phyloP scores from a whole-genome alignment of 2,113 vertebrate species.

The Anser brachyrhynchus region DNA sequence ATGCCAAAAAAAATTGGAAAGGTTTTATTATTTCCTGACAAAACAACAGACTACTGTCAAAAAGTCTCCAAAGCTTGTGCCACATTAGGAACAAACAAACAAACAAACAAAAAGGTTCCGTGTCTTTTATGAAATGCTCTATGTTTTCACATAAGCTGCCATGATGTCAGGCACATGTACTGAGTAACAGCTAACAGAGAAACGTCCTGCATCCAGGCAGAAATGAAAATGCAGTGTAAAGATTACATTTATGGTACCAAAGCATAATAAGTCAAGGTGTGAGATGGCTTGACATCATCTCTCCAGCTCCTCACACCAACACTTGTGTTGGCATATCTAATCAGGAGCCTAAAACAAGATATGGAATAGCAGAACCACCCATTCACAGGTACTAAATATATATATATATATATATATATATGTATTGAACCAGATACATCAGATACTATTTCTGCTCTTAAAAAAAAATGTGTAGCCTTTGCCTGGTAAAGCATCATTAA shows the following conservation, averaged over 20 bases:
- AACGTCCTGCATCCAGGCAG: fast-evolving
- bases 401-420: neutral
- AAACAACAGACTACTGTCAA: neutral
- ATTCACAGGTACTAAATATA: neutral
- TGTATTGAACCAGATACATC: neutral
- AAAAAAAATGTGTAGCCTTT: neutral
- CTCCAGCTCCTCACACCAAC: neutral
- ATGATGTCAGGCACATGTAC: neutral
- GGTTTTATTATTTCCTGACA: neutral
- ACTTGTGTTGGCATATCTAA: neutral
- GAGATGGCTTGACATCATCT: neutral
- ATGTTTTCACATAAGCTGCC: neutral
- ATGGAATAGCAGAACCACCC: neutral
- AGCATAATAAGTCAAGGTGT: neutral
- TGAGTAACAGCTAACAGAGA: neutral
- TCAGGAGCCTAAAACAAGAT: neutral
- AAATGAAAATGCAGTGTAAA: neutral
- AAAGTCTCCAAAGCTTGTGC: neutral
- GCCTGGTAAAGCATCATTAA: neutral
- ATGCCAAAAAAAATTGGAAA: neutral
- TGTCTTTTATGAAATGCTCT: neutral
- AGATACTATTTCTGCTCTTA: neutral
- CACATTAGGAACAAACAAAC: neutral
- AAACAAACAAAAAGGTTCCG: neutral
- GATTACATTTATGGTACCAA: neutral